Base-by-base conservation (phyloP, 2,113 vertebrate genomes). In the Origma solitaria region DNA sequence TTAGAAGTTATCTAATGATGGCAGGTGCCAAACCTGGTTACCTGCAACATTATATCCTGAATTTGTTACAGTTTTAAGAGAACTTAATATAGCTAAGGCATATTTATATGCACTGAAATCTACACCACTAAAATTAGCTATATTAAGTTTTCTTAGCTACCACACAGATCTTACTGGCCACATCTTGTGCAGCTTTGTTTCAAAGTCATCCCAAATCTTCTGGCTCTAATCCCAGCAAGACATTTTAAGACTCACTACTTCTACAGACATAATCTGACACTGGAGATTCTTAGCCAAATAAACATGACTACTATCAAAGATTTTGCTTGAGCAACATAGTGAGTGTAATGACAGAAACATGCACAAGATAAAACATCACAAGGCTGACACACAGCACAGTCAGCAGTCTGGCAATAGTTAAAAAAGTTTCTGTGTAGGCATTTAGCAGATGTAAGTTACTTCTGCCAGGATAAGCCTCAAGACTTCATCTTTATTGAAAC, bases 391-490 rank as follows among this genome's bases (percentile, higher is more conserved):
- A 88, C 61, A 88, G 82, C 62, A 40, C 51, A 92, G 86, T 73
- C 91, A 94, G 78, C 84, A 90, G 62, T 90, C 90, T 93, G 94
- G 91, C 71, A 92, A 90, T 42, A 90, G 95, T 96, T 96, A 82
- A 93, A 93, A 70, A 93, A 89, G 38, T 86, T 82, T 79, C 85
- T 92, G 62, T 86, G 93, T 88, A 97, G 76, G 93, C 86, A 17
- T 56, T 97, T 91, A 91, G 82, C 91, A 92, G 93, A 94, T 91
- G 38, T 80, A 69, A 93, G 84, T 90, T 96, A 72, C 73, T 95
- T 88, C 90, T 86, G 94, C 92, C 64, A 86, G 80, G 75, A 88
- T 65, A 91, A 92, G 87, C 78, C 70, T 92, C 44, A 78, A 93
- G 61, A 87, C 91, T 84, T 86, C 71, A 47, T 87, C 89, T 88